Conservation (phyloP, 2,888 invertebrate genomes). For the Cheiracanthium punctorium region DNA sequence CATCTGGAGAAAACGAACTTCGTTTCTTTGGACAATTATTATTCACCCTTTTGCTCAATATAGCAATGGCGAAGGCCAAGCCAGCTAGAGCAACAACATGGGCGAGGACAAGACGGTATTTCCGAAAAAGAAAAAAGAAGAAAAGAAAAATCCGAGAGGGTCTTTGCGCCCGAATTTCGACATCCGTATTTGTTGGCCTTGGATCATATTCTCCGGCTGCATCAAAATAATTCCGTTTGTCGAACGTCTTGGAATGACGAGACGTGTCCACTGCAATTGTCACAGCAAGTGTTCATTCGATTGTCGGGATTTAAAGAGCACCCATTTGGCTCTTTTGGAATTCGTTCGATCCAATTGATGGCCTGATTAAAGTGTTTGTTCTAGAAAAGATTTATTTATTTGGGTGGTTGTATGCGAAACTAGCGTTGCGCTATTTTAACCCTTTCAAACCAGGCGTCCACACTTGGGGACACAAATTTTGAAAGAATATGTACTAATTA, state of each 20-base stretch:
- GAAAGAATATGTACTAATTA: too few species aligned
- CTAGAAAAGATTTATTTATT: too few species aligned
- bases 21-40: too few species aligned
- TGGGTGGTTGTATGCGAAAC: too few species aligned
- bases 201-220: background rate
- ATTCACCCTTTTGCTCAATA: too few species aligned
- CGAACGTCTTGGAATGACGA: background rate
- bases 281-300: background rate
- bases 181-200: background rate
- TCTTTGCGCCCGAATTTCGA: slow-evolving; percentile 2
- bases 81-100: background rate
- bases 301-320: background rate
- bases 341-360: background rate
- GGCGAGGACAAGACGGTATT: background rate
- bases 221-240: background rate
- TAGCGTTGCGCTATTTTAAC: too few species aligned
- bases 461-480: too few species aligned
- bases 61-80: background rate
- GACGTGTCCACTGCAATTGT: background rate
- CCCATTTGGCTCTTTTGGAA: background rate
- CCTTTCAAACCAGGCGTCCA: too few species aligned
- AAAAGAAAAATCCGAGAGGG: too few species aligned
- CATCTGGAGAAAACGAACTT: too few species aligned
- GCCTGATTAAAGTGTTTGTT: background rate
- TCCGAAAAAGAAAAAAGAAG: too few species aligned